Base-by-base conservation (phyloP, 2,797 vertebrate species). In the Cynodonichthys magdalenae region DNA sequence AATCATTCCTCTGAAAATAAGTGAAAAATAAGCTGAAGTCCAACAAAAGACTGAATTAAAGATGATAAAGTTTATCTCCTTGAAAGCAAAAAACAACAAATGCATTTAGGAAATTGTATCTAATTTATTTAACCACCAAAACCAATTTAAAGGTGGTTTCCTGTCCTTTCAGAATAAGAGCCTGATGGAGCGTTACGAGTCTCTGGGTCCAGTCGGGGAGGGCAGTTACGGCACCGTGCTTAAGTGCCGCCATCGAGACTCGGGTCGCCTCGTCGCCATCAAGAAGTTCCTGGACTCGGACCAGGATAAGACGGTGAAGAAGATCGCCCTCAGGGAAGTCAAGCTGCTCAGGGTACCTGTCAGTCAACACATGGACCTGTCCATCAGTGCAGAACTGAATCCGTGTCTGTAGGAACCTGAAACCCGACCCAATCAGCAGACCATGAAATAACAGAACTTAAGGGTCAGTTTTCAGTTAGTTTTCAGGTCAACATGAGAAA, bases 281-380 rank as follows among this genome's bases (percentile, higher is more conserved):
- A 97, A 96, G 91, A 96, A 95, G 79, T 96, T 96, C 60, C 52
- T 94, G 87, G 95, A 96, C 70, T 94, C 92, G 0, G 94, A 96
- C 17, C 92, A 95, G 10, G 94, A 96, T 58, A 90, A 91, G 81
- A 85, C 82, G 24, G 95, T 96, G 85, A 94, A 93, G 88, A 97
- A 96, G 80, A 96, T 96, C 34, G 95, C 94, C 1, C 84, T 90
- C 81, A 77, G 95, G 79, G 95, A 97, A 65, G 91, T 97, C 85
- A 94, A 92, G 59, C 88, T 96, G 83, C 91, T 97, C 51, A 93
- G 94, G 93, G 96, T 96, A 81, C 74, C 75, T 74, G 72, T 53
- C 71, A 1, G 0, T 78, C 66, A 52, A 29, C 58, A 47, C 4
- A 17, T 67, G 29, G 11, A 12, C 24, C 51, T 12, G 15, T 44